These are phyloP conservation scores for Pentalonia nigronervosa DNA, from an alignment of 1,140 invertebrate species.

Conservation along the genomic window DNA sequence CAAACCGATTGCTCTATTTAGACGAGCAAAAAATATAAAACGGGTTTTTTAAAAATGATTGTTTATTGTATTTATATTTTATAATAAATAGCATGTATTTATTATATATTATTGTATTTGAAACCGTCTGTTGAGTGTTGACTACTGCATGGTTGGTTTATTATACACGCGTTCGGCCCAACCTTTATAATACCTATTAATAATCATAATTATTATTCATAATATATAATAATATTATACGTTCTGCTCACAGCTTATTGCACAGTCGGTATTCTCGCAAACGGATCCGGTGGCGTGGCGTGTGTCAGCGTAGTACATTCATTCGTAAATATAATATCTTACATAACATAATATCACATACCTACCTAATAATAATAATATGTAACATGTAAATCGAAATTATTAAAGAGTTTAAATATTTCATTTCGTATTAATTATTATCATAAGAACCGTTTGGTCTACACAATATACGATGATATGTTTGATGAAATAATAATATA, in stretches of 20 bases:
- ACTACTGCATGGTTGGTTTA: background rate
- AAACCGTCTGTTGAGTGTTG: background rate
- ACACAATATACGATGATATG: background rate
- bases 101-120: conserved; percentile 12
- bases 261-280: background rate
- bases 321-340: conserved; percentile 12
- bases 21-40: background rate
- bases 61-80: conserved; percentile 23
- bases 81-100: background rate
- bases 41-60: conserved; percentile 16
- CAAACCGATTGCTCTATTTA: conserved; percentile 8
- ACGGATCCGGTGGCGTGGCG: background rate
- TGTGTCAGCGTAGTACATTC: background rate
- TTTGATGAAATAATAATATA: background rate
- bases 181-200: conserved; percentile 14
- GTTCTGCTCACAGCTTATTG: background rate
- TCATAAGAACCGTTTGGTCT: background rate
- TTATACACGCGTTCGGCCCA: background rate
- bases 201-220: background rate
- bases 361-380: background rate
- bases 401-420: background rate
- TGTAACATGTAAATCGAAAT: background rate
- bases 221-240: background rate
- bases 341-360: background rate
- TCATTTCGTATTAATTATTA: background rate